A percentile compares a stretch with the other conserved stretches of the same genome.
Evolutionary conservation across 2,797 vertebrate genomes (phyloP).

Genomic region (Pseudochirops corinnae): DNA sequence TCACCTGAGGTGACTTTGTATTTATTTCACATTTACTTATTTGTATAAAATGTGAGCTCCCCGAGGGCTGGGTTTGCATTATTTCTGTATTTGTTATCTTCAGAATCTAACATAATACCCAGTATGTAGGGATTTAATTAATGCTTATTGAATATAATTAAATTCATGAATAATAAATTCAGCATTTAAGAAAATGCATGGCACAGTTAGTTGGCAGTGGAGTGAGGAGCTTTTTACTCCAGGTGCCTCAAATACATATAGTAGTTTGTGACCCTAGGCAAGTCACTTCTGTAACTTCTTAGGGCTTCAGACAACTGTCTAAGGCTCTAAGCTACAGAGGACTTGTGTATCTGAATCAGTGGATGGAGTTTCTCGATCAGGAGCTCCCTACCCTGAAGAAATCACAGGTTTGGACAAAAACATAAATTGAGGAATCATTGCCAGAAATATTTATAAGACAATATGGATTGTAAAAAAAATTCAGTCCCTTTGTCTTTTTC

Average conservation of each 20-base stretch:
- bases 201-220: background rate
- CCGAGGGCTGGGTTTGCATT: background rate
- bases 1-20: background rate
- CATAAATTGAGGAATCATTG: too few relatives aligned
- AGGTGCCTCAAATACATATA: background rate
- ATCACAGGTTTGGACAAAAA: too few relatives aligned
- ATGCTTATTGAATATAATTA: background rate
- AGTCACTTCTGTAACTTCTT: background rate
- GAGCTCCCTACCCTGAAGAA: too few relatives aligned
- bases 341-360: too few relatives aligned
- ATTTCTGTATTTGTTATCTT: background rate
- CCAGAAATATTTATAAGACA: too few relatives aligned
- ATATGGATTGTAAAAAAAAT: too few relatives aligned
- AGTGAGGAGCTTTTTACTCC: background rate
- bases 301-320: too few relatives aligned
- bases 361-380: too few relatives aligned
- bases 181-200: background rate
- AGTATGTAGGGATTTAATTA: background rate
- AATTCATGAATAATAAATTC: background rate
- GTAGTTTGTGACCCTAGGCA: too few relatives aligned
- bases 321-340: too few relatives aligned
- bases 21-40: background rate
- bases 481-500: too few relatives aligned
- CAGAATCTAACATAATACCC: background rate
- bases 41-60: background rate